Evolutionary conservation across 2,113 vertebrate species (phyloP).

Genomic region (Pelodiscus sinensis): DNA sequence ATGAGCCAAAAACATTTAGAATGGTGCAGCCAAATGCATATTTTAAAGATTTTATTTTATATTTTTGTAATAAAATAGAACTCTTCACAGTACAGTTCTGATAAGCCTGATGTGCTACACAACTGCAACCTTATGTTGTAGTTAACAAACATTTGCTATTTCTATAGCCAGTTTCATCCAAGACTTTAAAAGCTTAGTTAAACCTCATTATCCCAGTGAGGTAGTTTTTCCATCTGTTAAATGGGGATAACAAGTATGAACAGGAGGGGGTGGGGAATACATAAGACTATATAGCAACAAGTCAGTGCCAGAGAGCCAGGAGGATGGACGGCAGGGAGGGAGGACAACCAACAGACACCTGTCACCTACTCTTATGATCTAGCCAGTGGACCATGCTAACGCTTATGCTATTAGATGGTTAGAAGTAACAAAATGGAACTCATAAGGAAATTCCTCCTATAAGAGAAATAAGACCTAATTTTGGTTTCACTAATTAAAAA

Average conservation of each 20-base stretch:
- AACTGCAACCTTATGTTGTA: not conserved
- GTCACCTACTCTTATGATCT: not conserved
- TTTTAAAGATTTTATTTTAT: not conserved
- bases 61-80: not conserved
- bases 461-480: not conserved
- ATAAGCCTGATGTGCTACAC: not conserved
- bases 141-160: rapidly evolving
- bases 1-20: not conserved
- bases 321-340: not conserved
- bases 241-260: not conserved
- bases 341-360: not conserved
- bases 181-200: not conserved
- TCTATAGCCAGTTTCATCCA: not conserved
- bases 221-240: not conserved
- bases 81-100: not conserved
- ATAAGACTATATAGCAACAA: not conserved
- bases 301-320: not conserved
- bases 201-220: not conserved
- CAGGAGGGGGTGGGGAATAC: not conserved
- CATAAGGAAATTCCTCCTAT: not conserved
- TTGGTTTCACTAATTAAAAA: not conserved
- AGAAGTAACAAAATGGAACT: not conserved
- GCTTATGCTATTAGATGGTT: not conserved
- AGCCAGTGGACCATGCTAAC: not conserved
- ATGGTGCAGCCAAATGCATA: not conserved